A percentile compares a stretch with the other conserved stretches of the same genome.
phyloP scores from a whole-genome alignment of 1,140 invertebrate species.

The Charaxes varanes region DNA sequence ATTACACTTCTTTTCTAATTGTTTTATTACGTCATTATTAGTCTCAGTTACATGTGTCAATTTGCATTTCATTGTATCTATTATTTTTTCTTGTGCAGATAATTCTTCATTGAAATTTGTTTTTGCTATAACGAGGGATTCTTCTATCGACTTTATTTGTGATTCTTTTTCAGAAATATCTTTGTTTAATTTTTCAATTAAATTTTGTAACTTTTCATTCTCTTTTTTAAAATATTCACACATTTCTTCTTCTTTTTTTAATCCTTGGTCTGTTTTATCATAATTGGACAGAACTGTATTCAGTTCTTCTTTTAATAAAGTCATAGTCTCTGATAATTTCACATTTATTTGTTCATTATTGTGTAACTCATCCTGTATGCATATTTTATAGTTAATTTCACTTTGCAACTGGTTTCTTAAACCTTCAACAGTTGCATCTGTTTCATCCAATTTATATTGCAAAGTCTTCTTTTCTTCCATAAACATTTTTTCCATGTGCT shows the following conservation, averaged over 20 bases:
- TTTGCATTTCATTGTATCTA: conserved; percentile 11
- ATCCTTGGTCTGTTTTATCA: conserved; percentile 9
- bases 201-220: conserved; percentile 9
- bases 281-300: conserved; percentile 4
- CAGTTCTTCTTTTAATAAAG: conserved; percentile 13
- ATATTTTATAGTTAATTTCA: conserved; percentile 41
- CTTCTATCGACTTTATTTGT: conserved; percentile 6
- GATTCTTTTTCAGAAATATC: conserved; percentile 8
- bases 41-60: conserved; percentile 5
- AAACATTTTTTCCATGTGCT: conserved; percentile 27
- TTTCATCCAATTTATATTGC: conserved; percentile 36
- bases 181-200: conserved; percentile 11
- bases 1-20: conserved; percentile 10
- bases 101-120: conserved; percentile 17
- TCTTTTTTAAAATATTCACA: conserved; percentile 15
- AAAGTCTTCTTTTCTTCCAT: conserved; percentile 33
- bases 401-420: conserved; percentile 42
- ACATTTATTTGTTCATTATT: conserved; percentile 8
- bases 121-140: conserved; percentile 10
- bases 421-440: conserved; percentile 30
- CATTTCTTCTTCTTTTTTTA: conserved; percentile 11
- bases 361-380: conserved; percentile 25
- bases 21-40: conserved; percentile 10
- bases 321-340: conserved; percentile 4
- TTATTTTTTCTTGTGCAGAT: conserved; percentile 17